Conservation (phyloP, 1,140 invertebrate species). For the Campoletis sonorensis region DNA sequence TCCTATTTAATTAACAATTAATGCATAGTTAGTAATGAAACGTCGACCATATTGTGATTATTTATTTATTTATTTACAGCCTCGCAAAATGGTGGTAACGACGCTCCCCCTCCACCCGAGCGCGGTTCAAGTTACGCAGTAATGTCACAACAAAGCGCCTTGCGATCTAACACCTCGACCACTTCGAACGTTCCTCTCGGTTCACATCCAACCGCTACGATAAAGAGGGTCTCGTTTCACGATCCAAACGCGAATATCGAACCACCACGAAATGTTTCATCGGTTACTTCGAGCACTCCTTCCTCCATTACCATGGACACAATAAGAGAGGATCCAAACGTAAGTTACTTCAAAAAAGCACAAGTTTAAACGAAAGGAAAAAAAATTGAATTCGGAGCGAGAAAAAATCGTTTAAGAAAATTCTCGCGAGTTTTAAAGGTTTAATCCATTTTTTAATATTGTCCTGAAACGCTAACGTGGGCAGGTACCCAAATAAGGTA, state of each 20-base stretch:
- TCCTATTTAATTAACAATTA: too few relatives aligned
- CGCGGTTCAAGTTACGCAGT: constrained; percentile 88
- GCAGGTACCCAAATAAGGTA: constrained; percentile 70
- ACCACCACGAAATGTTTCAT: constrained; percentile 63
- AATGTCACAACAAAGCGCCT: constrained; percentile 81
- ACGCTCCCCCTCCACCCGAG: constrained; percentile 85
- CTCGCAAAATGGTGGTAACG: constrained; percentile 68
- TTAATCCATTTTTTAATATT: constrained; percentile 60
- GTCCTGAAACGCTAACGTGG: constrained; percentile 65
- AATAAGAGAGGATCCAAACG: constrained; percentile 88
- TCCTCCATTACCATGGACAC: constrained; percentile 78
- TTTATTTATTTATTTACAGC: constrained; percentile 57
- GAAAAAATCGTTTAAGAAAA: background rate
- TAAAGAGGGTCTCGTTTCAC: constrained; percentile 87
- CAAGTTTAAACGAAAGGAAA: background rate
- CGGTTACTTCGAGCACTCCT: constrained; percentile 62
- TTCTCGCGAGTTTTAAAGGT: constrained; percentile 8
- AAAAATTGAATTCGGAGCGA: background rate
- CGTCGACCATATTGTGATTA: too few relatives aligned
- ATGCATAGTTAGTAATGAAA: too few relatives aligned
- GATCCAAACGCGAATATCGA: constrained; percentile 81
- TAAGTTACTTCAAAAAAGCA: constrained; percentile 74
- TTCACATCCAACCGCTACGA: constrained; percentile 63
- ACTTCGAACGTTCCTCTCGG: constrained; percentile 69
- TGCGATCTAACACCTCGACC: constrained; percentile 73